Evolutionary conservation across 2,113 vertebrate genomes (phyloP), one percentile per base, ranked within the genome.

Genomic region (Pteropus alecto): DNA sequence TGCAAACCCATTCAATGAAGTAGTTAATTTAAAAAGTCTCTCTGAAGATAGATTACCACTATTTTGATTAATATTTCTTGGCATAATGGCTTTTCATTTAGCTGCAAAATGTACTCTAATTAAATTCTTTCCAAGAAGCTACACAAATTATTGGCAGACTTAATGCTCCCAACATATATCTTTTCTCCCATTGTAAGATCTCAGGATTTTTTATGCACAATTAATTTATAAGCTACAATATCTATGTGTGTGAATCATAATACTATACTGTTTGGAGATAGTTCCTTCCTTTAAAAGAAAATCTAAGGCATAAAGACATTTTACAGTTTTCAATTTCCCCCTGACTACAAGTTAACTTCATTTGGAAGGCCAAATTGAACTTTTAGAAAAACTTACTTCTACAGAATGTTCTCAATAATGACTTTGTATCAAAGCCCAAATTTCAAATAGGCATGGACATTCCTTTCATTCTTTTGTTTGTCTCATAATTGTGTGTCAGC

Each of bases 91-190:
- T 84, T 87, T 88, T 18, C 51, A 60, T 65, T 92, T 71, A 92
- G 41, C n/a, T 48, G 19, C 1, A 73, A 90, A 95, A 84, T 77
- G 16, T 74, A 68, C 56, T 93, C 10, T 90, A 90, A 90, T 85
- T 91, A 79, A 94, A 76, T 90, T 92, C 26, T 94, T 93, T 87
- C 60, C 61, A 94, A 84, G 68, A 70, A 94, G 7, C n/a, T 76
- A 46, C 85, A 41, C 22, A 93, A 95, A 90, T 86, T 67, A 96
- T 73, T 95, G 71, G 15, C 21, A 94, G 38, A 84, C 28, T 56
- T 82, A 86, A 54, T 85, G 58, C 3, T 86, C 38, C n/a, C 24
- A 89, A 16, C 4, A 63, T 79, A 26, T 58, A 26, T 56, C 28
- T 63, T 87, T 51, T 54, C 28, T 71, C 26, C 26, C 18, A 21